Evolutionary conservation across 2,888 invertebrate genomes (phyloP).

Genomic region (Epistrophe grossulariae): DNA sequence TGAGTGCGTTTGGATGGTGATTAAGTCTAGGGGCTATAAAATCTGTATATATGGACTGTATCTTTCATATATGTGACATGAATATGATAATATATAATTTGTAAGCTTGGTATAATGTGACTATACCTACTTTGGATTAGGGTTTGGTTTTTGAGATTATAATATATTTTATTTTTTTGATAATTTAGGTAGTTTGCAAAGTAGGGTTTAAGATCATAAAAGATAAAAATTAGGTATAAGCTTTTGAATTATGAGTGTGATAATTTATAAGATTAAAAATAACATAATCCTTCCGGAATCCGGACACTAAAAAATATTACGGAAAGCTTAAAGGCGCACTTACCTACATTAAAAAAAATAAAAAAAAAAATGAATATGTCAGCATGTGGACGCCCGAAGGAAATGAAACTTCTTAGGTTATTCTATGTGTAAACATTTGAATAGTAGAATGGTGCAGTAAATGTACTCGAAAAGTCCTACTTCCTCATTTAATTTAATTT

Average conservation of each 20-base stretch:
- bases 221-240: background rate
- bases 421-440: no score
- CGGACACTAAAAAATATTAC: background rate
- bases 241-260: slow-evolving; percentile 18
- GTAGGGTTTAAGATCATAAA: slow-evolving; percentile 3
- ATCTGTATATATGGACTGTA: background rate
- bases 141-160: slow-evolving; percentile 7
- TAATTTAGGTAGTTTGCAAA: slow-evolving; percentile 13
- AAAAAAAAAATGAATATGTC: no score
- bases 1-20: slow-evolving; percentile 20
- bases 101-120: background rate
- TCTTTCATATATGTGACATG: slow-evolving; percentile 2
- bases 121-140: slow-evolving; percentile 8
- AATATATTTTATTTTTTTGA: slow-evolving; percentile 19
- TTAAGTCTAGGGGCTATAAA: slow-evolving; percentile 21
- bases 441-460: no score
- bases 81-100: slow-evolving; percentile 9
- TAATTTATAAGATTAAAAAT: slow-evolving; percentile 1
- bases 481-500: no score
- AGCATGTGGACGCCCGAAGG: no score
- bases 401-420: no score
- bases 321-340: no score
- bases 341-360: no score
- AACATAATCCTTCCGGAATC: no score
- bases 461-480: no score